Evolutionary conservation across 2,888 invertebrate species (phyloP).

Genomic region (Dicyrtomina minuta): DNA sequence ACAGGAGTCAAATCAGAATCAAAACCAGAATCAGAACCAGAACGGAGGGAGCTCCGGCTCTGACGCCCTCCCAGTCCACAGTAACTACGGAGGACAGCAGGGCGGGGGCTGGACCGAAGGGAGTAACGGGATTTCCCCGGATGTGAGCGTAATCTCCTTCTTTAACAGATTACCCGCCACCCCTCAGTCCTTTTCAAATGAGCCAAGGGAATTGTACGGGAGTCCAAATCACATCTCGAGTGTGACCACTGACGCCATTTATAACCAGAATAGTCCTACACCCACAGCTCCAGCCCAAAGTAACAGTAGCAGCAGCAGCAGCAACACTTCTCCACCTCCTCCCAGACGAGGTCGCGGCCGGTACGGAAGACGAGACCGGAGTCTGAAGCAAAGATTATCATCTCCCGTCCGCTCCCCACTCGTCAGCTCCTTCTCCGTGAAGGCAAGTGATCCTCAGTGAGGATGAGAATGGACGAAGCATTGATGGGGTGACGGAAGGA

Average conservation of each 20-base stretch:
- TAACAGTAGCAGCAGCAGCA: slow-evolving; percentile 24
- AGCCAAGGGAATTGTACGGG: background rate
- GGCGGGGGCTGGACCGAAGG: background rate
- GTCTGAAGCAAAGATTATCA: slow-evolving; percentile 2
- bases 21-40: background rate
- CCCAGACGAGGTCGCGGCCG: slow-evolving; percentile 26
- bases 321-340: too few relatives aligned
- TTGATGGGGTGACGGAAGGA: background rate
- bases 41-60: too few relatives aligned
- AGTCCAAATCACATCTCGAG: slow-evolving; percentile 5
- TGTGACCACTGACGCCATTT: background rate
- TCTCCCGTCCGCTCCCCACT: background rate
- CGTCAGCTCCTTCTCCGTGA: slow-evolving; percentile 10
- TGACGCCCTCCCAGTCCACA: too few relatives aligned
- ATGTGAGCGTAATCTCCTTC: background rate
- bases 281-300: slow-evolving; percentile 4
- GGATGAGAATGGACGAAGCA: background rate
- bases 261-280: background rate
- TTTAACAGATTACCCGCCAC: slow-evolving; percentile 9
- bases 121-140: background rate
- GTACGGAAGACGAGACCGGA: slow-evolving; percentile 28
- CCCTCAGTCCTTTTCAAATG: too few relatives aligned
- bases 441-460: too few relatives aligned
- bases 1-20: slow-evolving; percentile 8
- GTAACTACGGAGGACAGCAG: too few relatives aligned